Conservation (phyloP, 1,140 invertebrate species). For the Popillia japonica region DNA sequence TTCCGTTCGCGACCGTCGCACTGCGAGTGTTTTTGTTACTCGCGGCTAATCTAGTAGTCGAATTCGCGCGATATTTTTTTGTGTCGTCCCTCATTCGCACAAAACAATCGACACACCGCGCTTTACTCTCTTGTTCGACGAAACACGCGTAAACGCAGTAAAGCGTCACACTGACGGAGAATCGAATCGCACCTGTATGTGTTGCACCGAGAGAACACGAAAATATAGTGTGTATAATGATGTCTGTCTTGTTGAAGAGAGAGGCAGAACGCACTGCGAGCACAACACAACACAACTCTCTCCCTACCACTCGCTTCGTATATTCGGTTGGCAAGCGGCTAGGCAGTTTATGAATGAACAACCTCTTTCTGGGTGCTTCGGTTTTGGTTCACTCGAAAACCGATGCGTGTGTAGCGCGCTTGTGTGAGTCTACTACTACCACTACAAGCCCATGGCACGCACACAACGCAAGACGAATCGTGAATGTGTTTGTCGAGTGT, state of each 20-base stretch:
- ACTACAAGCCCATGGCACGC: too few species aligned
- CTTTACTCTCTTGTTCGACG: not conserved
- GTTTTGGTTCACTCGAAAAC: not conserved
- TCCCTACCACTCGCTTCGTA: constrained; percentile 44
- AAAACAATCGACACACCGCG: not conserved
- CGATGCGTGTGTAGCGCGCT: not conserved
- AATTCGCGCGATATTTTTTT: not conserved
- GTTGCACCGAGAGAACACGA: constrained; percentile 29
- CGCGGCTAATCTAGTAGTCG: not conserved
- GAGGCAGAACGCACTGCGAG: not conserved
- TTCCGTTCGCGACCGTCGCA: not conserved
- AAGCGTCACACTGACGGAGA: not conserved
- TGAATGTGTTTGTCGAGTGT: not conserved
- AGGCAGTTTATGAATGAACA: constrained; percentile 56
- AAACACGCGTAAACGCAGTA: not conserved
- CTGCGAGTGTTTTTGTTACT: not conserved
- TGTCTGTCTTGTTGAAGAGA: constrained; percentile 24
- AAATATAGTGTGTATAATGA: constrained; percentile 34
- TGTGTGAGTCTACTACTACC: not conserved
- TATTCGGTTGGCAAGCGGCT: constrained; percentile 40
- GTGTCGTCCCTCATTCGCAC: not conserved
- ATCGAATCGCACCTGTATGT: constrained; percentile 15
- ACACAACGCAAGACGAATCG: not conserved
- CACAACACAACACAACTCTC: constrained; percentile 37
- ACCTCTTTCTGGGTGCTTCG: constrained; percentile 49